phyloP scores from a whole-genome alignment of 2,113 vertebrate species.

The Leptocoma aspasia region DNA sequence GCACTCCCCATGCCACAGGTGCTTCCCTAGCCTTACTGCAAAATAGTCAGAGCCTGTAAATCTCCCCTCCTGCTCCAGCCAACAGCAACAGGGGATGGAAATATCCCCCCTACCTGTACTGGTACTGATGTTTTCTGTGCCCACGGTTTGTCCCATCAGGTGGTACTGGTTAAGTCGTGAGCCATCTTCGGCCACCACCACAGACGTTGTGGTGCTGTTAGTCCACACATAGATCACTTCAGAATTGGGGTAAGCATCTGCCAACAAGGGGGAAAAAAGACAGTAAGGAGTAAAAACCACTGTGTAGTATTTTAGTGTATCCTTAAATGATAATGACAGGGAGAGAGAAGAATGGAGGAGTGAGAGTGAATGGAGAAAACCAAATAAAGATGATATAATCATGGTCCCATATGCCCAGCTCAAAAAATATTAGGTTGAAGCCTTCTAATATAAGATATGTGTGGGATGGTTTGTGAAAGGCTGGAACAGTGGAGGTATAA shows the following conservation, averaged over 20 bases:
- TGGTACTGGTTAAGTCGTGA: constrained; percentile 97
- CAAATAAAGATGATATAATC: neutral
- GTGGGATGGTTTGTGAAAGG: neutral
- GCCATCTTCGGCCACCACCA: constrained; percentile 93
- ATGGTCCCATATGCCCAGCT: constrained; percentile 8
- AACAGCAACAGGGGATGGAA: neutral
- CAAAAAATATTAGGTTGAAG: constrained; percentile 13
- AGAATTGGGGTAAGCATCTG: constrained; percentile 95
- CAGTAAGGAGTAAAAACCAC: neutral
- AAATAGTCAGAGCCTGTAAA: neutral
- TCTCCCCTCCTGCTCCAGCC: neutral
- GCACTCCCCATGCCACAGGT: neutral
- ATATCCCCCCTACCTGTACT: constrained; percentile 83
- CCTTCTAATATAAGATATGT: neutral
- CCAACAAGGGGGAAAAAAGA: neutral
- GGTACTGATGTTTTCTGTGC: constrained; percentile 90
- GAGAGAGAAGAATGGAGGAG: constrained; percentile 5
- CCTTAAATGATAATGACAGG: neutral
- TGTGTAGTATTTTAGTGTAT: neutral
- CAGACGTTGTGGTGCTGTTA: constrained; percentile 84
- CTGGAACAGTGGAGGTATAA: neutral
- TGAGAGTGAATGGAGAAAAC: constrained; percentile 14
- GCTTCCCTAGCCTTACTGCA: neutral
- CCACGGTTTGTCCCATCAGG: constrained; percentile 89
- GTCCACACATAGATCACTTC: constrained; percentile 96